A percentile compares a stretch with the other conserved stretches of the same genome.
Conservation (phyloP, 2,888 invertebrate genomes). For the Drosophila subsilvestris region DNA sequence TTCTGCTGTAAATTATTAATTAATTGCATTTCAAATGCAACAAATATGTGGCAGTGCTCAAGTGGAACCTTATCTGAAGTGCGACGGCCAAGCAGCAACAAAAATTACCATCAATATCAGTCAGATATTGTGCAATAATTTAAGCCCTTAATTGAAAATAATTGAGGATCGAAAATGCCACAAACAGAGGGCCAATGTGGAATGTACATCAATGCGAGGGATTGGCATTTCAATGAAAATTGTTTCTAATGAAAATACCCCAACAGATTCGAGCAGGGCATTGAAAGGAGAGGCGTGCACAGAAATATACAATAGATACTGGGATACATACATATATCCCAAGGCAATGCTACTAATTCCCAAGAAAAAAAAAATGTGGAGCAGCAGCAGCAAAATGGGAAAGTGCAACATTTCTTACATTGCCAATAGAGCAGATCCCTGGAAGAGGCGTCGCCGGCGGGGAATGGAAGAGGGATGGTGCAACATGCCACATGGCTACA, state of each 20-base stretch:
- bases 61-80: background rate
- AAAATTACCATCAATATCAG: background rate
- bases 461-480: constrained; percentile 23
- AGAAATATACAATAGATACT: constrained; percentile 20
- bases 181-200: background rate
- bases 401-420: constrained; percentile 42
- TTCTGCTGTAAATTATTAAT: constrained; percentile 4
- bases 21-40: background rate
- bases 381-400: constrained; percentile 31
- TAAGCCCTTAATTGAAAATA: background rate
- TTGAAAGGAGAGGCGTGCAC: background rate
- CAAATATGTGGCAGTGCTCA: background rate
- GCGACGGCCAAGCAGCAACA: background rate
- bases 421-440: constrained; percentile 36
- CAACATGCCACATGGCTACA: constrained; percentile 63
- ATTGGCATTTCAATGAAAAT: constrained; percentile 12
- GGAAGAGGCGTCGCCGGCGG: constrained; percentile 20
- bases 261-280: background rate
- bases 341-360: constrained; percentile 63
- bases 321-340: constrained; percentile 37
- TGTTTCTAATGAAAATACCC: background rate
- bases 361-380: constrained; percentile 38
- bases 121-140: background rate
- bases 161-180: background rate
- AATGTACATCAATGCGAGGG: constrained; percentile 2